Evolutionary conservation across 2,113 vertebrate species (phyloP).

Genomic region (Porphyrio hochstetteri): DNA sequence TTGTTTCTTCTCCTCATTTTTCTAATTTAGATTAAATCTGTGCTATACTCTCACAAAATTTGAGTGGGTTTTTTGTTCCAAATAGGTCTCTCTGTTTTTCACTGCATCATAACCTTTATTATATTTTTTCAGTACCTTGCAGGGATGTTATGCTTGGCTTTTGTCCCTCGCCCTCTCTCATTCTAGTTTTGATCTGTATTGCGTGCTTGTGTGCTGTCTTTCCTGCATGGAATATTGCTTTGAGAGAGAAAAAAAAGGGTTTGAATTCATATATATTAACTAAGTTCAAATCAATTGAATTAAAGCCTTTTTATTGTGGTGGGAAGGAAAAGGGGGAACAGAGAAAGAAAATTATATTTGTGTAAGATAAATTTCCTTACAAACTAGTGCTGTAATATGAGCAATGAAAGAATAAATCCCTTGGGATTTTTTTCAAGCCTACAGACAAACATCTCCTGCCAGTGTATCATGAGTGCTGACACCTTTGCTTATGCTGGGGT

Average conservation of each 20-base stretch:
- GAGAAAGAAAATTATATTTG: background rate
- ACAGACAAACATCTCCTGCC: background rate
- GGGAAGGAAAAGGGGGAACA: background rate
- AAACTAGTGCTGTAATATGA: background rate
- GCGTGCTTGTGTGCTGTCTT: background rate
- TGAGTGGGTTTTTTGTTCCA: rapidly evolving
- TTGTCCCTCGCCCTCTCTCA: background rate
- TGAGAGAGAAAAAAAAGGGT: background rate
- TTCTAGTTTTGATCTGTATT: background rate
- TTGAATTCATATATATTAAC: background rate
- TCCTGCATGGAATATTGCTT: background rate
- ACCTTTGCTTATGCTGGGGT: background rate
- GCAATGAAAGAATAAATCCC: background rate
- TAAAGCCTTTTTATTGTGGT: background rate
- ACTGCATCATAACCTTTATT: background rate
- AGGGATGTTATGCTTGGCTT: background rate
- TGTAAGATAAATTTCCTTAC: background rate
- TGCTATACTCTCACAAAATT: background rate
- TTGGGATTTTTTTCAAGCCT: background rate
- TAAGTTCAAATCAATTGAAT: background rate
- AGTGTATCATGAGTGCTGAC: no score
- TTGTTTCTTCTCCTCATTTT: background rate
- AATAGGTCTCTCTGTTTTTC: background rate
- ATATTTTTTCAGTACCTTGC: background rate
- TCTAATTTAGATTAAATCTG: background rate